A percentile compares a stretch with the other conserved stretches of the same genome.
Conservation (phyloP, 1,140 invertebrate species). For the Drosophila subobscura region DNA sequence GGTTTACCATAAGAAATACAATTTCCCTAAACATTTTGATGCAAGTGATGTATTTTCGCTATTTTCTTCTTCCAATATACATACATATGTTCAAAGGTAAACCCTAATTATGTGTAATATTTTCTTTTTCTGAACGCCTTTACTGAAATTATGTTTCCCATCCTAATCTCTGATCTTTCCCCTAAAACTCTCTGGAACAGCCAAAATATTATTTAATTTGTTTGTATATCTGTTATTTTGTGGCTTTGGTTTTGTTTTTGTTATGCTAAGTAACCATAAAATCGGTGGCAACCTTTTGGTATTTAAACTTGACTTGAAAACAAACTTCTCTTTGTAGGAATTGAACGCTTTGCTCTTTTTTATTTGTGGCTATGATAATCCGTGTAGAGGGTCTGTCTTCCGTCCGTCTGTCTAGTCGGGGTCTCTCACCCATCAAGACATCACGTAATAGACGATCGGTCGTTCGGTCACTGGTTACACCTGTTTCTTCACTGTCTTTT, state of each 20-base stretch:
- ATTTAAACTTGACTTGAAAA: slow-evolving; percentile 61
- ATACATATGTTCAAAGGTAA: too few species aligned
- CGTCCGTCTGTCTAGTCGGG: slow-evolving; percentile 3
- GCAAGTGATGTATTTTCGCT: too few species aligned
- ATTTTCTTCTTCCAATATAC: too few species aligned
- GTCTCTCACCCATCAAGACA: slow-evolving; percentile 62
- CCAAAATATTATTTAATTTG: slow-evolving; percentile 43
- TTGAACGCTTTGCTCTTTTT: slow-evolving; percentile 27
- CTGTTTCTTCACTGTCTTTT: slow-evolving; percentile 60
- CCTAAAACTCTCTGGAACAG: slow-evolving; percentile 30
- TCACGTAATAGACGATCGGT: slow-evolving; percentile 66
- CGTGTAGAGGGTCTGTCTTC: not conserved
- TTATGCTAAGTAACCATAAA: slow-evolving; percentile 54
- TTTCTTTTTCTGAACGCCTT: too few species aligned
- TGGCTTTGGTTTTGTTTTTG: slow-evolving; percentile 27
- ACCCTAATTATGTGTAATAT: too few species aligned
- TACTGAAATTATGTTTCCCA: slow-evolving; percentile 22
- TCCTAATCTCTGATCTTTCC: slow-evolving; percentile 56
- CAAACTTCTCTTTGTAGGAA: slow-evolving; percentile 41
- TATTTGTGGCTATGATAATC: slow-evolving; percentile 52
- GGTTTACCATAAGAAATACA: too few species aligned
- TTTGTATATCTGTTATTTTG: slow-evolving; percentile 19
- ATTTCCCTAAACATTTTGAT: too few species aligned
- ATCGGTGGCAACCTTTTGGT: slow-evolving; percentile 59
- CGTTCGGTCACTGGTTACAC: slow-evolving; percentile 71